Evolutionary conservation across 1,140 invertebrate species (phyloP).

Genomic region (Carcinoscorpius rotundicauda): DNA sequence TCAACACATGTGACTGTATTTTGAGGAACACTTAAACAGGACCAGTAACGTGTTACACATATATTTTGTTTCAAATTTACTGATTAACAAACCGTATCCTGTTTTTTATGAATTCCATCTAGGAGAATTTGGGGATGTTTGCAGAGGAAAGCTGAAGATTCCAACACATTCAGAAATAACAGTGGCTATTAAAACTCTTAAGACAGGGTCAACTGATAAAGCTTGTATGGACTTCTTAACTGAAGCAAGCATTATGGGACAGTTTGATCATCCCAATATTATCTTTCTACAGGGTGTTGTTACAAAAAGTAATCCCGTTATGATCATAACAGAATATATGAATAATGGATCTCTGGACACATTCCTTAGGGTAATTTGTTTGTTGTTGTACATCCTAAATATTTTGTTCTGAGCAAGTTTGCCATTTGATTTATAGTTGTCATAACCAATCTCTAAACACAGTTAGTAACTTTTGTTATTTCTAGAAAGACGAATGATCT

Average conservation of each 20-base stretch:
- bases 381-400: too few species aligned
- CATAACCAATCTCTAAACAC: too few species aligned
- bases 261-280: conserved; percentile 98
- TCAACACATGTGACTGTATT: too few species aligned
- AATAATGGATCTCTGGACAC: conserved; percentile 97
- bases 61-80: not conserved
- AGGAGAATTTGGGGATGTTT: conserved; percentile 96
- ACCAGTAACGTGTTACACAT: not conserved
- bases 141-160: conserved; percentile 79
- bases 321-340: conserved; percentile 99
- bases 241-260: conserved; percentile 97
- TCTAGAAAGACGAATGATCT: too few species aligned
- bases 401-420: too few species aligned
- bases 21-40: not conserved
- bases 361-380: conserved; percentile 62
- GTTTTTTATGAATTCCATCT: conserved; percentile 1
- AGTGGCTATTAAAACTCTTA: conserved; percentile 89
- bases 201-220: conserved; percentile 89
- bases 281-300: conserved; percentile 99
- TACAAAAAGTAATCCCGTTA: conserved; percentile 97
- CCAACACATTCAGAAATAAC: conserved; percentile 56
- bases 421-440: too few species aligned
- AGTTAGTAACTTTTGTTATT: too few species aligned
- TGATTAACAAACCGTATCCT: not conserved
- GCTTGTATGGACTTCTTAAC: conserved; percentile 94